These are phyloP conservation scores for Lordiphosa andalusiaca DNA, from an alignment of 2,888 invertebrate genomes.

Conservation along the genomic window DNA sequence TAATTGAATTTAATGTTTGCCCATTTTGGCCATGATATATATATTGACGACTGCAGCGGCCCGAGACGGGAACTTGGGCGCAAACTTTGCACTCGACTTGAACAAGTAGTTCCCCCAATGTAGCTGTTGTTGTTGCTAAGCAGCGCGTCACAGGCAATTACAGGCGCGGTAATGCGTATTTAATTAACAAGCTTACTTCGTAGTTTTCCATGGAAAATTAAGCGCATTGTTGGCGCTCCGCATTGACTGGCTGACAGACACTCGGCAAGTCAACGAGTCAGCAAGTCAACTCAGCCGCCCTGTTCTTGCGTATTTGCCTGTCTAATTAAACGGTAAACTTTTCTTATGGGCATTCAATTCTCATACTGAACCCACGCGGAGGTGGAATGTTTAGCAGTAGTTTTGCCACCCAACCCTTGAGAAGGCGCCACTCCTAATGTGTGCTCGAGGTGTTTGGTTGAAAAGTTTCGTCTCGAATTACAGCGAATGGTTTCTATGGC, in stretches of 20 bases:
- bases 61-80: constrained; percentile 4
- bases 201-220: constrained; percentile 66
- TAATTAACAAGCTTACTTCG: constrained; percentile 73
- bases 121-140: constrained; percentile 40
- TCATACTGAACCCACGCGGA: constrained; percentile 8
- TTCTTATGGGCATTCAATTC: constrained; percentile 49
- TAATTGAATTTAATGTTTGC: constrained; percentile 53
- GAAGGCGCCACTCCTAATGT: no score
- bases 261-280: constrained; percentile 25
- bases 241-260: constrained; percentile 30
- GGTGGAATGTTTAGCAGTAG: constrained; percentile 1
- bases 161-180: constrained; percentile 71
- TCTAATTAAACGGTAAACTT: constrained; percentile 64
- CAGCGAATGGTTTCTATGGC: no score
- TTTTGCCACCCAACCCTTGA: constrained; percentile 3
- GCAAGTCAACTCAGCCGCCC: constrained; percentile 7
- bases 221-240: constrained; percentile 48
- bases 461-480: no score
- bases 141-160: constrained; percentile 65
- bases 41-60: constrained; percentile 30
- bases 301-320: constrained; percentile 36
- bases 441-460: no score
- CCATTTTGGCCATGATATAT: constrained; percentile 28
- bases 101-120: constrained; percentile 27
- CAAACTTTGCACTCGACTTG: constrained; percentile 49